Evolutionary conservation across 2,113 vertebrate genomes (phyloP).

Genomic region (Tyto alba): DNA sequence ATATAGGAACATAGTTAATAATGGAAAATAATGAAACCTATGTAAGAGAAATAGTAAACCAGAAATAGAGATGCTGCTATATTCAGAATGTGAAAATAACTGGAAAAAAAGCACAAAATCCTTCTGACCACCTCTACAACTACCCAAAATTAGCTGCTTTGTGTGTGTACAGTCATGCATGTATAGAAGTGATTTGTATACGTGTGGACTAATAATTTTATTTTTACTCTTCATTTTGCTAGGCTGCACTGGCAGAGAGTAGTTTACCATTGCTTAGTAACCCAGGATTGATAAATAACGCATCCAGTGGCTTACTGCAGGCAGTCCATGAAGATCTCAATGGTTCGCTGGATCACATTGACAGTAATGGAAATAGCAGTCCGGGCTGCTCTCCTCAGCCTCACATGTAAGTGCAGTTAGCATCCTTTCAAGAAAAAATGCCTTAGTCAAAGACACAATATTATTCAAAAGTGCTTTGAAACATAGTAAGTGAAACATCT

Average conservation of each 20-base stretch:
- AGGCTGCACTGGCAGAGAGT: slow-evolving; percentile 97
- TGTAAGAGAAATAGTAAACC: slow-evolving; percentile 11
- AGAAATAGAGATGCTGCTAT: neutral
- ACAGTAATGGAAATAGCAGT: slow-evolving; percentile 97
- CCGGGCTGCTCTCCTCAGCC: slow-evolving; percentile 93
- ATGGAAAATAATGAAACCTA: neutral
- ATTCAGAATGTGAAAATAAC: neutral
- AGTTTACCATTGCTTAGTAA: slow-evolving; percentile 95
- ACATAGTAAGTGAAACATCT: slow-evolving; percentile 9
- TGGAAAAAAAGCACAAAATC: neutral
- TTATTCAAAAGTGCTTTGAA: slow-evolving; percentile 30
- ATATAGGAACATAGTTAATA: slow-evolving; percentile 6
- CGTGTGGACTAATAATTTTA: neutral
- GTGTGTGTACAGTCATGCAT: neutral
- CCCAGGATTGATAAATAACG: slow-evolving; percentile 91
- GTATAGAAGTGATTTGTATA: neutral
- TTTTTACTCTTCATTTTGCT: slow-evolving; percentile 32
- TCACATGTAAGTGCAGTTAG: slow-evolving; percentile 88
- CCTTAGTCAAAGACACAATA: neutral
- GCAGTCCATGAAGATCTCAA: slow-evolving; percentile 92
- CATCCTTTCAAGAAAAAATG: neutral
- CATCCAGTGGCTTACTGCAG: slow-evolving; percentile 89
- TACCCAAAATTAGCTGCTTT: neutral
- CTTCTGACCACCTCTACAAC: neutral
- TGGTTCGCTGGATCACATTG: slow-evolving; percentile 93